Evolutionary conservation across 1,140 invertebrate genomes (phyloP).

Genomic region (Cyclina sinensis): DNA sequence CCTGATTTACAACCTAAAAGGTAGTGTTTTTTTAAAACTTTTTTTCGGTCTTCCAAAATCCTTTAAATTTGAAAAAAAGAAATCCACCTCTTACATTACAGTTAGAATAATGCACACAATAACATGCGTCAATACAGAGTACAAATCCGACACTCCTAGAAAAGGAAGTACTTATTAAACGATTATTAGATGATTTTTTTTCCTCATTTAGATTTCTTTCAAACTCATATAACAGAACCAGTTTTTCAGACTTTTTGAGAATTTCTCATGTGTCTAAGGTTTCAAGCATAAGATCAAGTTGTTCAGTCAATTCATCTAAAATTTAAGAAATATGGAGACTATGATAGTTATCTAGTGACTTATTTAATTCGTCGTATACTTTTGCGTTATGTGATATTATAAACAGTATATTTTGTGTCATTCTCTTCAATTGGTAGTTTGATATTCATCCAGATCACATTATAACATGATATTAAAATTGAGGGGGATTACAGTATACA

Average conservation of each 20-base stretch:
- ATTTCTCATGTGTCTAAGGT: constrained; percentile 4
- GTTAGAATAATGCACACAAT: no score
- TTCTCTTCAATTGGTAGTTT: not conserved
- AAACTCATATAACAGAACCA: not conserved
- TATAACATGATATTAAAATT: constrained; percentile 30
- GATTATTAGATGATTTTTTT: no score
- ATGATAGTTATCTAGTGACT: not conserved
- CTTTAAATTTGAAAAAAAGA: no score
- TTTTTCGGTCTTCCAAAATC: no score
- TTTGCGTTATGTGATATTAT: constrained; percentile 19
- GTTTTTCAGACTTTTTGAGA: not conserved
- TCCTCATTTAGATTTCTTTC: no score
- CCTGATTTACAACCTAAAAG: no score
- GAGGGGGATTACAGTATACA: not conserved
- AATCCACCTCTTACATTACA: no score
- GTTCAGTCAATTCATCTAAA: not conserved
- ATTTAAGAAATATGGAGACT: not conserved
- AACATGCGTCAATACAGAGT: no score
- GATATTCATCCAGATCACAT: constrained; percentile 4
- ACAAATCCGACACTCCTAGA: no score
- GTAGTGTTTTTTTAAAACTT: no score
- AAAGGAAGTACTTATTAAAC: no score
- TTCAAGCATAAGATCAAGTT: not conserved
- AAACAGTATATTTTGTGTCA: constrained; percentile 13
- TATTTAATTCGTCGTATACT: not conserved